Percentiles rank a stretch among this genome's conserved stretches.
These are phyloP conservation scores for Petrolisthes manimaculis DNA, from an alignment of 2,888 invertebrate species.

Conservation along the genomic window DNA sequence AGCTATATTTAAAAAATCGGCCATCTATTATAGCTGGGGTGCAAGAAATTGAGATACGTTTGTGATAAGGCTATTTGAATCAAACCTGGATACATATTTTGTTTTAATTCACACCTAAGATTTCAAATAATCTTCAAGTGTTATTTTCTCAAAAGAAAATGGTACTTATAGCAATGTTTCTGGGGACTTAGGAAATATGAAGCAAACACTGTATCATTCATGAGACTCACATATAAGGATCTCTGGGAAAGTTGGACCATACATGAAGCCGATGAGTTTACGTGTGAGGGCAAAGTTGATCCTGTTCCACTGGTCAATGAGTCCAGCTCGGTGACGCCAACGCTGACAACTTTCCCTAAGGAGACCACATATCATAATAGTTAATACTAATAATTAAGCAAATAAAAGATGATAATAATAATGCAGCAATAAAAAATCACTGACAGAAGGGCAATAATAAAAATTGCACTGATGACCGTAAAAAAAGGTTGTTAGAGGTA, in stretches of 20 bases:
- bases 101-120: background rate
- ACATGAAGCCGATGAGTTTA: conserved; percentile 85
- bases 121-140: background rate
- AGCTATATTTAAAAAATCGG: too few species aligned
- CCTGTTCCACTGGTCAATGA: conserved; percentile 95
- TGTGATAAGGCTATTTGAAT: background rate
- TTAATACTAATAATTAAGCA: background rate
- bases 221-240: conserved; percentile 68
- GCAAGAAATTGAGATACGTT: too few species aligned
- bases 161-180: background rate
- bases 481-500: too few species aligned
- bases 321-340: conserved; percentile 93
- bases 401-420: too few species aligned
- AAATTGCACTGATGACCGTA: too few species aligned
- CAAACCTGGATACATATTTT: background rate
- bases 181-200: too few species aligned
- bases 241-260: conserved; percentile 78
- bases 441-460: too few species aligned
- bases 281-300: conserved; percentile 91
- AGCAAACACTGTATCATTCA: background rate
- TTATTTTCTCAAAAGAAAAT: background rate
- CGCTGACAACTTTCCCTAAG: conserved; percentile 87
- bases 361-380: background rate
- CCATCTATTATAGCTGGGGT: too few species aligned
- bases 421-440: too few species aligned